These are phyloP conservation scores for Bubalus kerabau DNA, from an alignment of 2,113 vertebrate species.

Conservation along the genomic window DNA sequence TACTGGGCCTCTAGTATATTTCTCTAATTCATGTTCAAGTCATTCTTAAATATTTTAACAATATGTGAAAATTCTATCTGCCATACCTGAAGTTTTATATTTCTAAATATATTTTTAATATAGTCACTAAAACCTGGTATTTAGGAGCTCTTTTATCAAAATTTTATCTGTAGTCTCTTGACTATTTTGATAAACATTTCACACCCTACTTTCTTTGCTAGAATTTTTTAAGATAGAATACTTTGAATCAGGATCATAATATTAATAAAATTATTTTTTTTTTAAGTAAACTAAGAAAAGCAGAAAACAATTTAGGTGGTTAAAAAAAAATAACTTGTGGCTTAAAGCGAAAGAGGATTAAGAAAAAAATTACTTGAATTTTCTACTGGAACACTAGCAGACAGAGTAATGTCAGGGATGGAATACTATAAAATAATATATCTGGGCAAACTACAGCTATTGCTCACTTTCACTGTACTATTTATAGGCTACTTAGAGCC, in stretches of 20 bases:
- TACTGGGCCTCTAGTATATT: conserved; percentile 1
- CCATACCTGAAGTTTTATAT: not conserved
- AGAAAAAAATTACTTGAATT: conserved; percentile 18
- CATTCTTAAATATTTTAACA: conserved; percentile 32
- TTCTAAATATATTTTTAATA: conserved; percentile 28
- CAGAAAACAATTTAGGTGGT: conserved; percentile 13
- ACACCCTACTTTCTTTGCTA: not conserved
- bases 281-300: not conserved
- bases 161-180: not conserved
- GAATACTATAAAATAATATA: not conserved
- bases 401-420: not conserved
- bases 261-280: not conserved
- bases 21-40: not conserved
- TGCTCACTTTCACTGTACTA: not conserved
- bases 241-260: not conserved
- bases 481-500: not conserved
- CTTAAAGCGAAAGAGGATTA: conserved; percentile 14
- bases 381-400: not conserved
- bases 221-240: not conserved
- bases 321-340: not conserved
- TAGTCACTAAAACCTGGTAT: not conserved
- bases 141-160: not conserved
- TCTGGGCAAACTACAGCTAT: not conserved
- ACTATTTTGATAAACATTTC: not conserved
- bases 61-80: not conserved